Conservation (phyloP, 2,888 invertebrate genomes). For the Lucinisca nassula region DNA sequence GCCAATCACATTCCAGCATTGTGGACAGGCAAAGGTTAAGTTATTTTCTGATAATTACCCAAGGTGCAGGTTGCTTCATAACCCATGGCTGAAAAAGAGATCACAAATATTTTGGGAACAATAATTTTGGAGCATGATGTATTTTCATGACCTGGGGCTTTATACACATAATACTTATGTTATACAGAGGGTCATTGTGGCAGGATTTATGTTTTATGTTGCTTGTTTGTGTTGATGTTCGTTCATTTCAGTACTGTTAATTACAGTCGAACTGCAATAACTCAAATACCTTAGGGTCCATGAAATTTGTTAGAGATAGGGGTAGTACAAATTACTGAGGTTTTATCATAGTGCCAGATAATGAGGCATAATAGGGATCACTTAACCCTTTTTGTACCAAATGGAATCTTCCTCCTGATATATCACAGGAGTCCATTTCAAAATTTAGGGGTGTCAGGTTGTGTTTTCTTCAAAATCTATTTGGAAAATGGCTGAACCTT, state of each 20-base stretch:
- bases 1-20: conserved; percentile 31
- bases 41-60: conserved; percentile 42
- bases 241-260: background rate
- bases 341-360: too few relatives aligned
- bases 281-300: too few relatives aligned
- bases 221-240: background rate
- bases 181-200: conserved; percentile 13
- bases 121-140: background rate
- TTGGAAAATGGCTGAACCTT: too few relatives aligned
- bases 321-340: too few relatives aligned
- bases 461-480: too few relatives aligned
- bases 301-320: too few relatives aligned
- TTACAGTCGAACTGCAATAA: background rate
- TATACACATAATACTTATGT: background rate
- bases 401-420: too few relatives aligned
- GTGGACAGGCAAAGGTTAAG: conserved; percentile 71
- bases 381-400: too few relatives aligned
- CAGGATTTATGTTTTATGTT: background rate
- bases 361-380: too few relatives aligned
- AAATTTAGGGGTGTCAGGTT: too few relatives aligned
- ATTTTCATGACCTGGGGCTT: background rate
- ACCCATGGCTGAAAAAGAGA: background rate
- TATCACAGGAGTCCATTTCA: too few relatives aligned
- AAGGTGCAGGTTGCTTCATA: conserved; percentile 1
- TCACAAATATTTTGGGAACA: background rate